Conservation (phyloP, 1,140 invertebrate genomes). For the Drosophila pandora region DNA sequence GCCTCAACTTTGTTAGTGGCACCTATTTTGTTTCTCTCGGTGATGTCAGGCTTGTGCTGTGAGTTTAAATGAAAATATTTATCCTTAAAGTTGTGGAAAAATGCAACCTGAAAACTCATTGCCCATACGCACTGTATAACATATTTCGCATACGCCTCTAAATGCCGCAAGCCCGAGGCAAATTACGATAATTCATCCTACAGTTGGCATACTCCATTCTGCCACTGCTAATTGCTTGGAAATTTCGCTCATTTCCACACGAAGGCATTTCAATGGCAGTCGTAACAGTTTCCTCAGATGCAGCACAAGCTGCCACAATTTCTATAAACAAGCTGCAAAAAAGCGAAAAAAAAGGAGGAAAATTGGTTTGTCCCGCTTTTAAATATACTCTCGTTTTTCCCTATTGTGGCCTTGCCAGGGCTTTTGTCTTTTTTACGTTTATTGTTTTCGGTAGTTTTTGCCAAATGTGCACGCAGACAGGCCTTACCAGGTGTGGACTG, state of each 20-base stretch:
- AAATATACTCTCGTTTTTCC: conserved; percentile 48
- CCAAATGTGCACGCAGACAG: conserved; percentile 16
- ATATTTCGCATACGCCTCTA: not conserved
- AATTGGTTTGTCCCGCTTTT: conserved; percentile 57
- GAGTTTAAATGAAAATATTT: not conserved
- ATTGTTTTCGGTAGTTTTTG: conserved; percentile 33
- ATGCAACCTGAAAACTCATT: not conserved
- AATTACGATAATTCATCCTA: conserved; percentile 28
- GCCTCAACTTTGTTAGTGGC: conserved; percentile 12
- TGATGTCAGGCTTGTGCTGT: not conserved
- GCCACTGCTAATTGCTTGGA: conserved; percentile 72
- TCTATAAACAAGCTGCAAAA: conserved; percentile 40
- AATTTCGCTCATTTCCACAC: conserved; percentile 77
- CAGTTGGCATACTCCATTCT: conserved; percentile 32
- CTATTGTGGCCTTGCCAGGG: conserved; percentile 10
- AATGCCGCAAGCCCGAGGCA: not conserved
- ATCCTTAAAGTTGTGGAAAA: not conserved
- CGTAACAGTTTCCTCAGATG: conserved; percentile 60
- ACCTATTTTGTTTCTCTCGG: conserved; percentile 7
- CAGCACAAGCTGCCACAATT: conserved; percentile 48
- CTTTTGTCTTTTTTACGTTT: conserved; percentile 13
- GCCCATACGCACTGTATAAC: not conserved
- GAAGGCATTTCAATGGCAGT: conserved; percentile 66
- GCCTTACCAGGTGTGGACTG: not conserved
- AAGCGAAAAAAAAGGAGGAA: conserved; percentile 11